Evolutionary conservation across 2,113 vertebrate genomes (phyloP).

Genomic region (Nycticryphes semicollaris): DNA sequence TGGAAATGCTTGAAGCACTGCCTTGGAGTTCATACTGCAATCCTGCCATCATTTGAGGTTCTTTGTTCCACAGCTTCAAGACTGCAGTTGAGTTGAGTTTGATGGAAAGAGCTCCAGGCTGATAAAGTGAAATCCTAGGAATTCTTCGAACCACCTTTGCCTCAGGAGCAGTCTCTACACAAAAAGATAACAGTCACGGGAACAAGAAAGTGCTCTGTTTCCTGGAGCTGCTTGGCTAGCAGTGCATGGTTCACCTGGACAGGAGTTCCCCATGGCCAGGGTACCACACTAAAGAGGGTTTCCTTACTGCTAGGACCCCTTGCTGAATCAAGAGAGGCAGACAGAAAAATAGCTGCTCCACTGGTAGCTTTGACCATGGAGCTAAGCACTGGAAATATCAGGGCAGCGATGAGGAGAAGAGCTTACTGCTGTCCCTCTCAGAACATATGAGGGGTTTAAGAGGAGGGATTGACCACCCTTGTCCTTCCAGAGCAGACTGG

Average conservation of each 20-base stretch:
- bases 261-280: not conserved
- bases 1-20: not conserved
- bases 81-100: not conserved
- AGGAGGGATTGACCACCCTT: not conserved
- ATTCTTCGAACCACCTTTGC: not conserved
- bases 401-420: not conserved
- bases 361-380: not conserved
- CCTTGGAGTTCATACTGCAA: not conserved
- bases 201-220: fast-evolving
- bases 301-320: not conserved
- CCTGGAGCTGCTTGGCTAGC: not conserved
- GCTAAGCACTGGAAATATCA: not conserved
- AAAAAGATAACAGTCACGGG: not conserved
- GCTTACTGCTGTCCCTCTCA: not conserved
- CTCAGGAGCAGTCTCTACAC: not conserved
- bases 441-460: not conserved
- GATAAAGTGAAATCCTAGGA: not conserved
- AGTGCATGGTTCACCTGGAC: not conserved
- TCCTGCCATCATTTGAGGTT: not conserved
- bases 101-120: not conserved
- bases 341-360: not conserved
- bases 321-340: not conserved
- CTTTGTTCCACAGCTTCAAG: not conserved
- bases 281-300: not conserved
- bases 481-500: not conserved